Conservation (phyloP, 35 echinoderm and acorn worm species). For the Heliocidaris tuberculata region DNA sequence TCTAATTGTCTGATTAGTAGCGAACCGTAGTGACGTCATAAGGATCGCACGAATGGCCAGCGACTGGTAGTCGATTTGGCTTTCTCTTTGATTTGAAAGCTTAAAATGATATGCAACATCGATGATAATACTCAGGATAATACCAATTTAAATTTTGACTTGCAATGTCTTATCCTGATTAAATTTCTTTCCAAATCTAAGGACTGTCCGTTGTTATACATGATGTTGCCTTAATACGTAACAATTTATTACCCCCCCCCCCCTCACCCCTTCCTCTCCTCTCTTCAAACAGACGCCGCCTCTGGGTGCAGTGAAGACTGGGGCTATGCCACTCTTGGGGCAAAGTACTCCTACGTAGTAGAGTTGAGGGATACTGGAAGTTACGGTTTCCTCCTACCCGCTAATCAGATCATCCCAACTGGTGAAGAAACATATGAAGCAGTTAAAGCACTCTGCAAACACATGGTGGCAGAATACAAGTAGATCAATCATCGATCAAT, state of each 20-base stretch:
- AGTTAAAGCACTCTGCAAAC: constrained; percentile 60
- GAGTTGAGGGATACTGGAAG: constrained; percentile 80
- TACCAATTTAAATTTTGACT: too few species aligned
- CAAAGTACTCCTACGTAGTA: constrained; percentile 81
- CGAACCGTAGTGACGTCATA: too few species aligned
- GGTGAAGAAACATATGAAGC: constrained; percentile 79
- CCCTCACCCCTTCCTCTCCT: neutral
- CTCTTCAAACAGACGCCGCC: constrained; percentile 65
- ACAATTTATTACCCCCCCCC: neutral
- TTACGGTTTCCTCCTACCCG: constrained; percentile 78
- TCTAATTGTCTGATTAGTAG: too few species aligned
- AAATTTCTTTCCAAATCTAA: neutral
- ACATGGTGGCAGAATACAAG: constrained; percentile 51
- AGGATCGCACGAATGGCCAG: too few species aligned
- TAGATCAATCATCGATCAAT: neutral
- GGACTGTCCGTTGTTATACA: neutral
- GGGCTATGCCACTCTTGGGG: constrained; percentile 59
- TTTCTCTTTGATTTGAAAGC: too few species aligned
- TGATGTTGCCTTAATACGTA: neutral
- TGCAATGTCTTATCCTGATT: too few species aligned
- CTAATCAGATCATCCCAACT: constrained; percentile 74
- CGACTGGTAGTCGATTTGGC: too few species aligned
- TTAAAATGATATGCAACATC: too few species aligned
- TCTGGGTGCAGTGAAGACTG: constrained; percentile 78
- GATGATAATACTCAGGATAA: too few species aligned